These are phyloP conservation scores for Athalia cordata DNA, from an alignment of 2,888 invertebrate species.

Conservation along the genomic window DNA sequence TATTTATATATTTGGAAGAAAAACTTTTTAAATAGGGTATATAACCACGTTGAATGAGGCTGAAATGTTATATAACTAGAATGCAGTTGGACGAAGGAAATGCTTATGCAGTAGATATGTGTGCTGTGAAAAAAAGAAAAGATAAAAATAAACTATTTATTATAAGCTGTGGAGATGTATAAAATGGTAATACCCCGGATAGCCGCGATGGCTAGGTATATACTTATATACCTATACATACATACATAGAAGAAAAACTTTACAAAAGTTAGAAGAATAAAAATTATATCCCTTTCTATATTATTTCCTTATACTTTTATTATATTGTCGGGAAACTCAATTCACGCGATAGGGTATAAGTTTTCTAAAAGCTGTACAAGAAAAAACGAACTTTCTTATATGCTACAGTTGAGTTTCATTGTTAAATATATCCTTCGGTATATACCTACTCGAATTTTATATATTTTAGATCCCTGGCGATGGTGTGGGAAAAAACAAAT, in stretches of 20 bases:
- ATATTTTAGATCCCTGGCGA: too few species aligned
- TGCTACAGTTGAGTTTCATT: too few species aligned
- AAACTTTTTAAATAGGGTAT: slow-evolving; percentile 16
- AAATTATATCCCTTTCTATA: too few species aligned
- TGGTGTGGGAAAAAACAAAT: too few species aligned
- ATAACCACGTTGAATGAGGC: neutral
- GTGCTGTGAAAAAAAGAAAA: neutral
- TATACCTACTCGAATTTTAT: too few species aligned
- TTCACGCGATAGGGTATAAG: too few species aligned
- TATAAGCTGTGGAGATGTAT: neutral
- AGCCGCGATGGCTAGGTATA: neutral
- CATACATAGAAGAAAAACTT: neutral
- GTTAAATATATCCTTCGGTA: too few species aligned
- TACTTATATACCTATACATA: neutral
- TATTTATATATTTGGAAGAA: neutral
- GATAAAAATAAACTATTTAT: neutral
- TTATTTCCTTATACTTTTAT: too few species aligned
- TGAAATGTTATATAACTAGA: slow-evolving; percentile 13
- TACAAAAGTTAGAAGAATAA: too few species aligned
- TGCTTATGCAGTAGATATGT: neutral
- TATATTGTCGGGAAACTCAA: too few species aligned
- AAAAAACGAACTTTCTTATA: too few species aligned
- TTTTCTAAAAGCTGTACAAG: too few species aligned
- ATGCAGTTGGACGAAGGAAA: neutral
- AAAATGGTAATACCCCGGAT: slow-evolving; percentile 4